A percentile compares a stretch with the other conserved stretches of the same genome.
Evolutionary conservation across 2,797 vertebrate species (phyloP).

Genomic region (Sebastes jordani): DNA sequence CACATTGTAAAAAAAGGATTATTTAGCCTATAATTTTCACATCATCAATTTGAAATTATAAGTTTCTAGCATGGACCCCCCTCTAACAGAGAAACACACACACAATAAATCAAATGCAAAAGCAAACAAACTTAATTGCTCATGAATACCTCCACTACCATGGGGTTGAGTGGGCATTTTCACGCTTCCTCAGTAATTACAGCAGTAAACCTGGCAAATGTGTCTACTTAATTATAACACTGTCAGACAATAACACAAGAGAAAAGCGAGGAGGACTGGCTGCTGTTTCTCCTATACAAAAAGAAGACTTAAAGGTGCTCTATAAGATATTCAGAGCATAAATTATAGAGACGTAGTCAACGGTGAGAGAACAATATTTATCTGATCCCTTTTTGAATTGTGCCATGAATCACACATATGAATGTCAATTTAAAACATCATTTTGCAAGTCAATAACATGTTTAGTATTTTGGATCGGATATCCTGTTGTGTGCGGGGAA

Average conservation of each 20-base stretch:
- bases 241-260: slow-evolving; percentile 1
- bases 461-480: too few species aligned
- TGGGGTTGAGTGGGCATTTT: slow-evolving; percentile 27
- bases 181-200: slow-evolving; percentile 31
- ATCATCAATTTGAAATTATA: slow-evolving; percentile 20
- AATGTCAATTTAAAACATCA: fast-evolving
- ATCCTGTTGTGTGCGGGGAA: too few species aligned
- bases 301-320: not conserved
- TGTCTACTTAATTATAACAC: slow-evolving; percentile 24
- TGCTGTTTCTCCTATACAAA: not conserved
- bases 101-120: not conserved
- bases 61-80: not conserved
- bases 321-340: not conserved
- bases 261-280: not conserved
- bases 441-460: too few species aligned
- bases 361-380: fast-evolving
- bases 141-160: not conserved
- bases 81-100: not conserved
- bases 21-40: slow-evolving; percentile 33
- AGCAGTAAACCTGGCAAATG: slow-evolving; percentile 6
- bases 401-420: too few species aligned
- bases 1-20: not conserved
- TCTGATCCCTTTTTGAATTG: too few species aligned
- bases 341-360: not conserved
- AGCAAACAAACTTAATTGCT: slow-evolving; percentile 6